These are phyloP conservation scores for Hipparchia semele DNA, from an alignment of 2,888 invertebrate genomes.

Conservation along the genomic window DNA sequence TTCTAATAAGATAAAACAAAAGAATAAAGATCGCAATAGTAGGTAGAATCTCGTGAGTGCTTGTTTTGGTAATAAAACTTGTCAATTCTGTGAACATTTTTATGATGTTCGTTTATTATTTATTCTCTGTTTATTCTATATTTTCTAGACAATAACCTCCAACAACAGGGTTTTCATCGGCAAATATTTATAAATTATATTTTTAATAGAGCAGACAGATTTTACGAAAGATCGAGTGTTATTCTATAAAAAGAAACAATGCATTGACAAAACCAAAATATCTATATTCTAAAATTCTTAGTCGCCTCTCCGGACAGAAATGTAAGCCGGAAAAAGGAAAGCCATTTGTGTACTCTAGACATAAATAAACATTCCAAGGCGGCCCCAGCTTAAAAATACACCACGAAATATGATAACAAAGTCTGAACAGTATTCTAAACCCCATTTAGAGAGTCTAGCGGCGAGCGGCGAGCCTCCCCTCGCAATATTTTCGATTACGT, in stretches of 20 bases:
- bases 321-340: neutral
- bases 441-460: slow-evolving; percentile 53
- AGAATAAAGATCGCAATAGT: neutral
- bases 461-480: slow-evolving; percentile 43
- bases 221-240: neutral
- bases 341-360: neutral
- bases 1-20: neutral
- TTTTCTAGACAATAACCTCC: neutral
- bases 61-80: slow-evolving; percentile 2
- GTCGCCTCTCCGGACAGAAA: neutral
- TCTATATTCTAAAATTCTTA: neutral
- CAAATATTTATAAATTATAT: neutral
- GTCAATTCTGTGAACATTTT: slow-evolving; percentile 8
- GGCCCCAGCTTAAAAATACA: slow-evolving; percentile 12
- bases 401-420: slow-evolving; percentile 19
- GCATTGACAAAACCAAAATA: neutral
- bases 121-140: neutral
- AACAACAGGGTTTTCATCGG: neutral
- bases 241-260: neutral
- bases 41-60: neutral
- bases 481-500: slow-evolving; percentile 59
- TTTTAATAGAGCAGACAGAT: neutral
- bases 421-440: slow-evolving; percentile 58
- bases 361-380: slow-evolving; percentile 5
- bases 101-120: neutral